Evolutionary conservation across 2,113 vertebrate species (phyloP), one percentile per base, ranked within the genome.

Genomic region (Carassius gibelio): DNA sequence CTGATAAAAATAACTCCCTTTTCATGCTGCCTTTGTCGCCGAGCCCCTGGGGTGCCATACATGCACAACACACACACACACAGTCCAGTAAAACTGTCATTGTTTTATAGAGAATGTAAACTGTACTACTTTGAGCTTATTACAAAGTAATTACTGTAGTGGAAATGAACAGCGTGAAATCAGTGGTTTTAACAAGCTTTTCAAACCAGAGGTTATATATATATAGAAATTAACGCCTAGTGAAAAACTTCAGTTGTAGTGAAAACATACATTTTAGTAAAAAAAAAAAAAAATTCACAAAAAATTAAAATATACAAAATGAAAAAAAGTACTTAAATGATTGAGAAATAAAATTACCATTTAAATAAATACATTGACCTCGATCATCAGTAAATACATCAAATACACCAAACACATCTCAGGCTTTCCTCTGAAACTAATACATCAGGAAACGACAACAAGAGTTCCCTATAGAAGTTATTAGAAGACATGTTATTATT

Each of bases 1-100:
- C 34, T 14, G 74, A 74, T 66, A 14, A 69, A 81, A 81, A 84
- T 81, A 81, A 81, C 69, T 76, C 11, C 30, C 77, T 84, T 50
- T 83, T 84, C 75, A 76, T 81, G 69, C 50, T 76, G 62, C n/a
- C 42, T 87, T 69, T 64, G 57, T 75, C 50, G 57, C 61, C 19
- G 15, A 81, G 59, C 69, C 78, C 82, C 69, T 61, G 23, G 86
- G 81, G 75, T 81, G 80, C 8, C 13, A 19, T 8, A 68, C 64
- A 66, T 13, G 30, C 62, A 30, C 62, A 10, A 45, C 42, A 9
- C 8, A 45, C 38, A 42, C 66, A 36, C 66, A 38, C 15, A 69
- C 3, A 38, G 15, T 17, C 14, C n/a, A 59, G 21, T 13, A 8
- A 21, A 78, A 62, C 57, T 42, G 13, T 79, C 76, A 62, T 79